These are phyloP conservation scores for Pyralis farinalis DNA, from an alignment of 2,888 invertebrate species.

Conservation along the genomic window DNA sequence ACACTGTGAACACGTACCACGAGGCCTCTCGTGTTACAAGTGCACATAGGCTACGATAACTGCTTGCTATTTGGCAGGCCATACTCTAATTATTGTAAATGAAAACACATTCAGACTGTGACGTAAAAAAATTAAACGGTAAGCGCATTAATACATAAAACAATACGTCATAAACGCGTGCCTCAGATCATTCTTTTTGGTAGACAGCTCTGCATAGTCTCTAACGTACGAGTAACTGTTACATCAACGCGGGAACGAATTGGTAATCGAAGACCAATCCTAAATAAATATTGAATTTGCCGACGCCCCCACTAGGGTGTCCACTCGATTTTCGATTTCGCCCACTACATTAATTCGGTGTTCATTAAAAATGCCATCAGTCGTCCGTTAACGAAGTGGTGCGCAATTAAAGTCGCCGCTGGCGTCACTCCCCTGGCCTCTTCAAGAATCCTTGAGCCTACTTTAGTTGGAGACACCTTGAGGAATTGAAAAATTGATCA, in stretches of 20 bases:
- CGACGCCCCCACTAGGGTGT: constrained; percentile 37
- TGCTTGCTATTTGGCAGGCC: too few relatives aligned
- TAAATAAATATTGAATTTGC: constrained; percentile 62
- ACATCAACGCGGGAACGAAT: constrained; percentile 7
- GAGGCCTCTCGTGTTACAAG: too few relatives aligned
- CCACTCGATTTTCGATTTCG: constrained; percentile 73
- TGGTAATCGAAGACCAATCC: constrained; percentile 45
- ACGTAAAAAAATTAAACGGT: too few relatives aligned
- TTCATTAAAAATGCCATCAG: constrained; percentile 81
- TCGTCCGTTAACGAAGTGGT: constrained; percentile 78
- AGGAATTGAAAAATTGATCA: constrained; percentile 70
- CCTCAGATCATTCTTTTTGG: too few relatives aligned
- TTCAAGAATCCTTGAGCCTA: constrained; percentile 49
- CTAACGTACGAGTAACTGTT: too few relatives aligned
- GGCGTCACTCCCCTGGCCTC: constrained; percentile 63
- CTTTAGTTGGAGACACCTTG: constrained; percentile 53
- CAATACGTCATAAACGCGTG: too few relatives aligned
- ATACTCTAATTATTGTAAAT: too few relatives aligned
- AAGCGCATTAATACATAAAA: too few relatives aligned
- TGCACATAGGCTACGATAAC: too few relatives aligned
- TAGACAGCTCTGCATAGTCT: too few relatives aligned
- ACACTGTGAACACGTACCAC: too few relatives aligned
- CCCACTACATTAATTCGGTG: constrained; percentile 80
- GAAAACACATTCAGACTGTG: too few relatives aligned
- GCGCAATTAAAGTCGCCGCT: constrained; percentile 78